phyloP scores from a whole-genome alignment of 1,140 invertebrate species.

The Drosophila carrolli region DNA sequence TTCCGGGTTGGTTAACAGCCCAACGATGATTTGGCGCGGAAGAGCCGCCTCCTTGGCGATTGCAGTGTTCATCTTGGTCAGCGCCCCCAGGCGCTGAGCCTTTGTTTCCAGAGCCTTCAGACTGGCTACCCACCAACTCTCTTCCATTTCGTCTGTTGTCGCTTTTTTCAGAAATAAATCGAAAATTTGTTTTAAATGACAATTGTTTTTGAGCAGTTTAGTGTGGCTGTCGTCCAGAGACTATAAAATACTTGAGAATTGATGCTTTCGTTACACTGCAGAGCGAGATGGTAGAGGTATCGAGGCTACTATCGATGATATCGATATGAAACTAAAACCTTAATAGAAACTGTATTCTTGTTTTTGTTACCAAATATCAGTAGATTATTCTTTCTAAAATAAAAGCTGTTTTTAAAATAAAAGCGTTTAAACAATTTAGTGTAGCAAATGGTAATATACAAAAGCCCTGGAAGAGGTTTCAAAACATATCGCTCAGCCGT shows the following conservation, averaged over 20 bases:
- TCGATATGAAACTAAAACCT: too few species aligned
- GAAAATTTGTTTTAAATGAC: slow-evolving; percentile 7
- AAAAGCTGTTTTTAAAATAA: neutral
- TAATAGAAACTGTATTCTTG: too few species aligned
- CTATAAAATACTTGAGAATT: neutral
- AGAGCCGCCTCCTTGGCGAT: slow-evolving; percentile 66
- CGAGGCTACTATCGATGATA: neutral
- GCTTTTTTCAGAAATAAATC: neutral
- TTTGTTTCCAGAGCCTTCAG: slow-evolving; percentile 76
- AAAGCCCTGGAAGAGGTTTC: neutral
- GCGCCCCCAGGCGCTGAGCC: slow-evolving; percentile 78
- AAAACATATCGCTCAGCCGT: neutral
- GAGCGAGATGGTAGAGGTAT: neutral
- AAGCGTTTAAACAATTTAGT: neutral
- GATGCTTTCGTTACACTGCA: neutral
- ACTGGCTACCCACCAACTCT: slow-evolving; percentile 84
- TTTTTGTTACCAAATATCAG: too few species aligned
- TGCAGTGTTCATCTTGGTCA: slow-evolving; percentile 43
- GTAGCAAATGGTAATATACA: neutral
- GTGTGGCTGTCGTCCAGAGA: neutral
- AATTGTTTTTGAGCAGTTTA: neutral
- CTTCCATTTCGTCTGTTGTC: slow-evolving; percentile 57
- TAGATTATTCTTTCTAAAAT: neutral
- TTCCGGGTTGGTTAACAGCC: slow-evolving; percentile 76
- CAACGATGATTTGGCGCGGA: slow-evolving; percentile 58